These are phyloP conservation scores for Periphyllus acericola DNA, from an alignment of 2,888 invertebrate species.

Conservation along the genomic window DNA sequence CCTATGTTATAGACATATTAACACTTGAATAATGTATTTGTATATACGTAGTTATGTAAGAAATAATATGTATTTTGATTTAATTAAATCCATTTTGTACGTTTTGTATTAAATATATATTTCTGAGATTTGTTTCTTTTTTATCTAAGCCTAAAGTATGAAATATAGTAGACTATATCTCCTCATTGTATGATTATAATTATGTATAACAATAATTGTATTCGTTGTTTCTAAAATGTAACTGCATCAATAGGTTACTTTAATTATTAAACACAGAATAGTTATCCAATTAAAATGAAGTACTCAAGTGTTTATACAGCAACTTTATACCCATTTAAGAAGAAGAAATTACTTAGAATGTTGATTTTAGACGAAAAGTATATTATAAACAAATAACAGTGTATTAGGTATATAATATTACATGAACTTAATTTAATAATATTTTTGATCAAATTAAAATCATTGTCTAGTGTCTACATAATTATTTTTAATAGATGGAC, in stretches of 20 bases:
- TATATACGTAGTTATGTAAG: background rate
- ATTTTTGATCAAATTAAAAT: background rate
- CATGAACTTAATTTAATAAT: background rate
- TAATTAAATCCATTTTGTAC: background rate
- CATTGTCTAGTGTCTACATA: background rate
- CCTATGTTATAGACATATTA: slow-evolving; percentile 65
- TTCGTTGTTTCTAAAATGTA: background rate
- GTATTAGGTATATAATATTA: background rate
- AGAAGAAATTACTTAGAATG: too few species aligned
- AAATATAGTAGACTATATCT: background rate
- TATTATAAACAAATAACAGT: background rate
- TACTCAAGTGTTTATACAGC: too few species aligned
- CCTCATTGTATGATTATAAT: background rate
- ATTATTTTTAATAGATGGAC: background rate
- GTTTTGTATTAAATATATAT: slow-evolving; percentile 7
- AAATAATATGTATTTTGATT: background rate
- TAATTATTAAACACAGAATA: background rate
- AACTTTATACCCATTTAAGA: too few species aligned
- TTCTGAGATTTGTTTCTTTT: background rate
- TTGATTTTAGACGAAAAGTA: background rate
- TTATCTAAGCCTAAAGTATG: background rate
- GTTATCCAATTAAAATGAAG: background rate
- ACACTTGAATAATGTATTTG: background rate
- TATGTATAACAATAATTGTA: background rate
- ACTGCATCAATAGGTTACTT: too few species aligned